A percentile compares a stretch with the other conserved stretches of the same genome.
These are phyloP conservation scores for Anniella stebbinsi DNA, from an alignment of 2,797 vertebrate genomes.

Conservation along the genomic window DNA sequence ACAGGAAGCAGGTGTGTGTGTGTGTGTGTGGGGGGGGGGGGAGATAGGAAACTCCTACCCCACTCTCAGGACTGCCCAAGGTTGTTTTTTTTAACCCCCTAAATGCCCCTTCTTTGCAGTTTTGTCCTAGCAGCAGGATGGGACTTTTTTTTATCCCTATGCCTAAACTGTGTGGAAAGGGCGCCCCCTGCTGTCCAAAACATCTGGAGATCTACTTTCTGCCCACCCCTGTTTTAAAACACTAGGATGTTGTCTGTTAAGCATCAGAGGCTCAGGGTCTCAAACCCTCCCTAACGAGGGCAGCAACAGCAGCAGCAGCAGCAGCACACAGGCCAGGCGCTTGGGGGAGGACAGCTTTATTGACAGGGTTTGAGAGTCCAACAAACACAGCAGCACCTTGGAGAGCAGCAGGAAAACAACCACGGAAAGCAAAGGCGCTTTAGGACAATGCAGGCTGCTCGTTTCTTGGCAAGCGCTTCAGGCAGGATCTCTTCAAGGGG, in stretches of 20 bases:
- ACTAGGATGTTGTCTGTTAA: fast-evolving
- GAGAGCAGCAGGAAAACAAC: neutral
- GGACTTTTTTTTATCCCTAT: too few species aligned
- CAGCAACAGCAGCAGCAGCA: neutral
- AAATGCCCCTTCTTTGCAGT: neutral
- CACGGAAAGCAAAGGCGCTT: fast-evolving
- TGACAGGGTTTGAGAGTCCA: slow-evolving; percentile 20
- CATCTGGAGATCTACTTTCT: too few species aligned
- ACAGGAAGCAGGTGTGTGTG: too few species aligned
- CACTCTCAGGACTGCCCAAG: neutral
- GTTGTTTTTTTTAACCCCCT: neutral
- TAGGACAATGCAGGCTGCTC: too few species aligned
- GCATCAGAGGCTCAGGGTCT: neutral
- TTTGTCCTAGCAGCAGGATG: too few species aligned
- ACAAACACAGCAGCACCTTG: neutral
- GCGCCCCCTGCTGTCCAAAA: slow-evolving; percentile 43
- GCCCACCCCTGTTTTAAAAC: fast-evolving
- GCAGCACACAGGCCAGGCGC: neutral
- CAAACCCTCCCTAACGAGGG: neutral
- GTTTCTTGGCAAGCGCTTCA: fast-evolving
- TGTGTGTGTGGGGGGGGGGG: too few species aligned
- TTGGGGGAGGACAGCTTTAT: slow-evolving; percentile 58
- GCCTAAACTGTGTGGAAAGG: neutral
- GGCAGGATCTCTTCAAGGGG: fast-evolving
- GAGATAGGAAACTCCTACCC: neutral